phyloP scores from a whole-genome alignment of 2,113 vertebrate species.

The Lonchura striata region DNA sequence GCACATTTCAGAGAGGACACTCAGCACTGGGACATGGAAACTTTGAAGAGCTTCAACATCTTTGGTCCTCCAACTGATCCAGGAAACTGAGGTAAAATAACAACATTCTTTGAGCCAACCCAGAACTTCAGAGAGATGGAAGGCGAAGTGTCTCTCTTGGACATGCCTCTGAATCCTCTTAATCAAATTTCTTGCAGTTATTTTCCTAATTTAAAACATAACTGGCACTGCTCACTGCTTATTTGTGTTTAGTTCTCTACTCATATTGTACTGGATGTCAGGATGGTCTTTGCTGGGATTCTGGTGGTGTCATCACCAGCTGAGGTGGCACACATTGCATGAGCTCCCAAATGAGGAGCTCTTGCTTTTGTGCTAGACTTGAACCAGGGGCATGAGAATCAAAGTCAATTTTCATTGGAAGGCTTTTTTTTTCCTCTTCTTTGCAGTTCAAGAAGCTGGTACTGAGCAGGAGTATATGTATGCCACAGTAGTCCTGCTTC shows the following conservation, averaged over 20 bases:
- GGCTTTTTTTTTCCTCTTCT: neutral
- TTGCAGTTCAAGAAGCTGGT: neutral
- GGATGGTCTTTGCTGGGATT: neutral
- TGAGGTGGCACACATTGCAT: neutral
- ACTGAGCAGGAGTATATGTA: neutral
- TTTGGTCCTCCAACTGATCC: neutral
- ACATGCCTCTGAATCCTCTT: neutral
- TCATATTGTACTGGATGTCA: neutral
- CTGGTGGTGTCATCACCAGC: neutral
- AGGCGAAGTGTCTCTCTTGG: neutral
- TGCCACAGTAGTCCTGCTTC: neutral
- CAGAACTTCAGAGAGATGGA: neutral
- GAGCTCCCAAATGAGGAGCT: neutral
- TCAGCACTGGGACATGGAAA: neutral
- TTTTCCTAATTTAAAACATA: neutral
- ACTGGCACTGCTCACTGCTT: neutral
- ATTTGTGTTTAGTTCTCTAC: neutral
- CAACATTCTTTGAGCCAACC: neutral
- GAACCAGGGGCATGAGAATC: neutral
- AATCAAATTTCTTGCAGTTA: neutral
- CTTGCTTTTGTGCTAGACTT: neutral
- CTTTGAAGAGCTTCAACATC: neutral
- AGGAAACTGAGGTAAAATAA: neutral
- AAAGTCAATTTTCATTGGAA: neutral
- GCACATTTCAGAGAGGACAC: neutral